Percentiles rank a stretch among this genome's conserved stretches.
Evolutionary conservation across 2,888 invertebrate genomes (phyloP).

Genomic region (Lithophane socia): DNA sequence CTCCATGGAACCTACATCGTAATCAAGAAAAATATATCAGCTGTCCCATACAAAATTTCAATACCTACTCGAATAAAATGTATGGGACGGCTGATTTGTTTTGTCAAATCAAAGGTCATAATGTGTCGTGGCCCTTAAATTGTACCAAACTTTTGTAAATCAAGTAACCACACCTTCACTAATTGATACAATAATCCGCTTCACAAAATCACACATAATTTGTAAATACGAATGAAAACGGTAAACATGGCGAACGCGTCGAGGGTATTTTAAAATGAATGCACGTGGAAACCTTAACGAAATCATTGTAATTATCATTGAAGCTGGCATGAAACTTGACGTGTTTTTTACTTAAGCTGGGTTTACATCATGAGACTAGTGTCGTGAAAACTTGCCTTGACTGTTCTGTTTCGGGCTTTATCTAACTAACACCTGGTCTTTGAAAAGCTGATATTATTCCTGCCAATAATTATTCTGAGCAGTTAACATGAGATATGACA

Average conservation of each 20-base stretch:
- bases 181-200: not conserved
- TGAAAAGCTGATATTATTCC: too few relatives aligned
- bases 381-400: too few relatives aligned
- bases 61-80: not conserved
- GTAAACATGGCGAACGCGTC: not conserved
- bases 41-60: not conserved
- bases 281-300: conserved; percentile 8
- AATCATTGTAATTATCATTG: conserved; percentile 25
- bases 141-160: too few relatives aligned
- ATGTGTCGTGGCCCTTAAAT: not conserved
- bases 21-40: not conserved
- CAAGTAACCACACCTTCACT: not conserved
- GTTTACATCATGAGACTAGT: too few relatives aligned
- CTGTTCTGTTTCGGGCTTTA: too few relatives aligned
- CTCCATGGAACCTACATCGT: not conserved
- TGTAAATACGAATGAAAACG: not conserved
- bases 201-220: not conserved
- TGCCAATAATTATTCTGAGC: too few relatives aligned
- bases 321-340: conserved; percentile 15
- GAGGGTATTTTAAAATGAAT: conserved; percentile 13
- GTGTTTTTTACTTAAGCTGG: conserved; percentile 16
- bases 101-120: not conserved
- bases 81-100: not conserved
- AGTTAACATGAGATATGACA: too few relatives aligned
- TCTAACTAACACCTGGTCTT: too few relatives aligned